These are phyloP conservation scores for Seriola quinqueradiata DNA, from an alignment of 2,113 vertebrate species.

Conservation along the genomic window DNA sequence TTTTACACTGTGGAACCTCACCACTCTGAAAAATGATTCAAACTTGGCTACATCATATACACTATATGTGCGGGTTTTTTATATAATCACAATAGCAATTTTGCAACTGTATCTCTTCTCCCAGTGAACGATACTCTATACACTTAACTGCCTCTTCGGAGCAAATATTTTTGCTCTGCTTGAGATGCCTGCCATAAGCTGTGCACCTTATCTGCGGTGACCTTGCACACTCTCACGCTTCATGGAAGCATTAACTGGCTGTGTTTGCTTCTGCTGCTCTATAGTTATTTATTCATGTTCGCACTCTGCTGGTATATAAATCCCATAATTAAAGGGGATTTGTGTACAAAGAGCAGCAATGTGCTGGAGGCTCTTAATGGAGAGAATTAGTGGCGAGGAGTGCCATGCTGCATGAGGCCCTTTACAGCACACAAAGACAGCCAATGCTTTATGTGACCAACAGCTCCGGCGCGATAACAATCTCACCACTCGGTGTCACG, in stretches of 20 bases:
- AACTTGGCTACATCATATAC: slow-evolving; percentile 2
- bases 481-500: slow-evolving; percentile 38
- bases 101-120: slow-evolving; percentile 16
- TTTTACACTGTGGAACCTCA: neutral
- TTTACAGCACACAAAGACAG: slow-evolving; percentile 17
- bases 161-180: slow-evolving; percentile 57
- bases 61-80: neutral
- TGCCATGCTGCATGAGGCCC: slow-evolving; percentile 35
- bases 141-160: slow-evolving; percentile 32
- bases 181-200: slow-evolving; percentile 57
- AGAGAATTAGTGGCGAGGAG: slow-evolving; percentile 67
- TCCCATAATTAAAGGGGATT: slow-evolving; percentile 82
- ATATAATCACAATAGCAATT: neutral
- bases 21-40: neutral
- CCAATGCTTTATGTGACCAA: slow-evolving; percentile 34
- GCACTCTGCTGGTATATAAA: slow-evolving; percentile 69
- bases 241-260: slow-evolving; percentile 59
- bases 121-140: neutral
- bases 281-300: slow-evolving; percentile 79
- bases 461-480: slow-evolving; percentile 52
- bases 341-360: slow-evolving; percentile 77
- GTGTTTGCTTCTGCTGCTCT: slow-evolving; percentile 59
- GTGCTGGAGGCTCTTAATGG: slow-evolving; percentile 68
- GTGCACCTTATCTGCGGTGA: slow-evolving; percentile 63
- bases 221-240: slow-evolving; percentile 70